These are phyloP conservation scores for Crotophaga sulcirostris DNA, from an alignment of 2,113 vertebrate species.

Conservation along the genomic window DNA sequence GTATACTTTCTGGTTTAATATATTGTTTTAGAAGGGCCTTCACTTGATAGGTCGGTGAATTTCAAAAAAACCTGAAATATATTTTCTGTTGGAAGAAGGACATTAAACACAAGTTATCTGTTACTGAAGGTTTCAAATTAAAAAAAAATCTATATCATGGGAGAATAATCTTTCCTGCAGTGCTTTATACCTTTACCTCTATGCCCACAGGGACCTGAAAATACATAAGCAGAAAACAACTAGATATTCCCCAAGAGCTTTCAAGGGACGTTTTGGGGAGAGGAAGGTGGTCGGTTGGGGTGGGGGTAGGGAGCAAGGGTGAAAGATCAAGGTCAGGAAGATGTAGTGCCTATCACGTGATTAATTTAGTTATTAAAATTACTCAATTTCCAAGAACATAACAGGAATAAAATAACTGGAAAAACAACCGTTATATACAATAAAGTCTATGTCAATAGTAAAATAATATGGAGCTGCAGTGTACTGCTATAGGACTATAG, in stretches of 20 bases:
- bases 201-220: not conserved
- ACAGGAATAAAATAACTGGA: not conserved
- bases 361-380: not conserved
- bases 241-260: not conserved
- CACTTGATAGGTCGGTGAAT: not conserved
- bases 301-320: accelerated
- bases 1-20: not conserved
- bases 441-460: not conserved
- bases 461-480: not conserved
- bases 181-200: not conserved
- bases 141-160: not conserved
- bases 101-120: not conserved
- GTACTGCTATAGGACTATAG: not conserved
- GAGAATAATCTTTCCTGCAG: not conserved
- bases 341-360: accelerated
- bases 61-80: not conserved
- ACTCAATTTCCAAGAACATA: not conserved
- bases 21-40: not conserved
- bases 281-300: not conserved
- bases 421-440: accelerated
- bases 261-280: not conserved
- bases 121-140: not conserved
- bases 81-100: not conserved
- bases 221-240: not conserved
- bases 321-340: not conserved